phyloP scores from a whole-genome alignment of 2,113 vertebrate species.

The Lepus americanus region DNA sequence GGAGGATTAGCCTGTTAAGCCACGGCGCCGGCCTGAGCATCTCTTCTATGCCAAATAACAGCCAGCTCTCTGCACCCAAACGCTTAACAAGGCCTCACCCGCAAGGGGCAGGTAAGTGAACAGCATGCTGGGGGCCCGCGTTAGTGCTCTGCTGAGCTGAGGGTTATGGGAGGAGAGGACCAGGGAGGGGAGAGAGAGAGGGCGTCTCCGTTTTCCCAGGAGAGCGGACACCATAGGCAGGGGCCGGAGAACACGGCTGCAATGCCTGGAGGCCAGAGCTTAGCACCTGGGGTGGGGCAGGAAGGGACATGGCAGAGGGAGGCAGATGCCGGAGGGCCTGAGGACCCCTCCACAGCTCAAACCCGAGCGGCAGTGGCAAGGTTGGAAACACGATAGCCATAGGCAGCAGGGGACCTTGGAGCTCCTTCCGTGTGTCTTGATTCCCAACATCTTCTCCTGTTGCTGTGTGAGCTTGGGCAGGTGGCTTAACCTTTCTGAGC shows the following conservation, averaged over 20 bases:
- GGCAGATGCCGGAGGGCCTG: neutral
- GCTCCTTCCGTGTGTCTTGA: neutral
- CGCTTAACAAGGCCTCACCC: neutral
- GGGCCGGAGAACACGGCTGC: neutral
- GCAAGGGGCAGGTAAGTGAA: neutral
- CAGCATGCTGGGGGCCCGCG: neutral
- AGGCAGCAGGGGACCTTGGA: neutral
- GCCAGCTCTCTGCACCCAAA: neutral
- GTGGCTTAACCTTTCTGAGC: constrained; percentile 27
- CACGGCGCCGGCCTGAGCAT: neutral
- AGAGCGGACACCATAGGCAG: neutral
- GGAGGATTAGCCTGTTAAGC: too few relatives aligned
- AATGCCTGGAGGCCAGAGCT: neutral
- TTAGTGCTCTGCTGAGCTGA: neutral
- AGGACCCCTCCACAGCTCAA: neutral
- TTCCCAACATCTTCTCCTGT: neutral
- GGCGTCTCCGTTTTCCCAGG: neutral
- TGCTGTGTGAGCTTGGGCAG: neutral
- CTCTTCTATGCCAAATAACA: neutral
- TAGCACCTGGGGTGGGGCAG: neutral
- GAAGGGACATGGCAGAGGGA: neutral
- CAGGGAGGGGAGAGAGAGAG: neutral
- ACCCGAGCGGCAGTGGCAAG: neutral
- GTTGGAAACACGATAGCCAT: neutral
- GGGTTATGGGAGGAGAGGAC: neutral